phyloP scores from a whole-genome alignment of 2,888 invertebrate genomes.

The Limnephilus marmoratus region DNA sequence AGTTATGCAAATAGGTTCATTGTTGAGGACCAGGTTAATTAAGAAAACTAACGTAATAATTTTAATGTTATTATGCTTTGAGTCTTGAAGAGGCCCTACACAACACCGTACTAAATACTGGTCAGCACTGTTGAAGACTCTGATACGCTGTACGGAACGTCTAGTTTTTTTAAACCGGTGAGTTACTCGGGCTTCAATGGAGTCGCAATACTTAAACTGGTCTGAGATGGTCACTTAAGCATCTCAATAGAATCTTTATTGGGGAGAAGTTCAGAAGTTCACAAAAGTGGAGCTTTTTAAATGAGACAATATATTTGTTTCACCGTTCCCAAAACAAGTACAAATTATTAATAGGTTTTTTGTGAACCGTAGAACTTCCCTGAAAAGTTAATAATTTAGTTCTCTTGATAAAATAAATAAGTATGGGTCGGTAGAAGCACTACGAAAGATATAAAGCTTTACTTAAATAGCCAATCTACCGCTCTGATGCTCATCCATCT shows the following conservation, averaged over 20 bases:
- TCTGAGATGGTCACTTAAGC: not conserved
- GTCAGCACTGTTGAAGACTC: no score
- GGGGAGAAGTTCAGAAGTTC: not conserved
- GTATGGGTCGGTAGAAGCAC: not conserved
- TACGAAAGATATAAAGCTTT: not conserved
- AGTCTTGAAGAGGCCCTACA: no score
- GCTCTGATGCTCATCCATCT: conserved; percentile 7
- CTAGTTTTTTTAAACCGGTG: not conserved
- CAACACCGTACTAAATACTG: no score
- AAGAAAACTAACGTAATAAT: no score
- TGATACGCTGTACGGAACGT: no score
- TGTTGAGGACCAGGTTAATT: no score
- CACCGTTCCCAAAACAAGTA: not conserved
- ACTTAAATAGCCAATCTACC: not conserved
- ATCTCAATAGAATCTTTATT: not conserved
- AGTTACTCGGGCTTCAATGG: not conserved
- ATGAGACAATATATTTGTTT: not conserved
- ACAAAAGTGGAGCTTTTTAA: not conserved
- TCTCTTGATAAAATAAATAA: not conserved
- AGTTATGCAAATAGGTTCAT: no score
- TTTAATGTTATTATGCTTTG: no score
- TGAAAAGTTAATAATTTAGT: not conserved
- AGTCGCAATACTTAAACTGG: not conserved
- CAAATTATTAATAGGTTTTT: not conserved
- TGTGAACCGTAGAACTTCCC: not conserved